Base-by-base conservation (phyloP, 2,113 vertebrate genomes). In the Benthochromis sp. region DNA sequence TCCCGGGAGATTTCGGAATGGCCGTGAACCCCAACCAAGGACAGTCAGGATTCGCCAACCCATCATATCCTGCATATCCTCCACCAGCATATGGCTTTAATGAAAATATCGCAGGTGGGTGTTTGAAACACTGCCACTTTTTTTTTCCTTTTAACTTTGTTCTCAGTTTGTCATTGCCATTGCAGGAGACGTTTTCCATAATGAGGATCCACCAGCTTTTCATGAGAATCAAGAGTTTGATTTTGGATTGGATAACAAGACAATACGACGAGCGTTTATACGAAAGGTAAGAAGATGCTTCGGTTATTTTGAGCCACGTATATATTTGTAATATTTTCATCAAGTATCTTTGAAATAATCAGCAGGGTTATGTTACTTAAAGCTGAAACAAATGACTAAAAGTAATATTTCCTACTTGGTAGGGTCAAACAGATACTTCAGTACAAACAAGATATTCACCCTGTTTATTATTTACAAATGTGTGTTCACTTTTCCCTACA, bases 161-260 rank as follows among this genome's bases (percentile, higher is more conserved):
- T 4, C 27, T 90, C 6, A 59, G 13, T 73, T 81, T 7, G 16
- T 84, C 19, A 38, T 69, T 40, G 27, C 11, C 13, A 27, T 45
- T 84, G 19, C 81, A 92, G 93, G 81, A 88, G 66, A 86, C 13
- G 66, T 43, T 50, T 93, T 84, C 82, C 73, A 24, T 8, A 84
- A 31, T 5, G 86, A 88, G 55, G 94, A 95, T 11, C 93, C 93
- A 2, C 94, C 94, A 11, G 24, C 91, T 9, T 95, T 95, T 63
- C 16, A 91, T 7, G 93, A 93, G 21, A 95, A 94, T 50, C 66
- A 92, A 71, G 89, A 93, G 38, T 94, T 93, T 89, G 87, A 92
- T 61, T 92, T 90, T 86, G 93, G 92, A 71, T 89, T 94, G 11
- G 93, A 94, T 54, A 85, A 93, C 87, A 94, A 94, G 69, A 95